Conservation (phyloP, 2,797 vertebrate species). For the Phoeniculus purpureus region DNA sequence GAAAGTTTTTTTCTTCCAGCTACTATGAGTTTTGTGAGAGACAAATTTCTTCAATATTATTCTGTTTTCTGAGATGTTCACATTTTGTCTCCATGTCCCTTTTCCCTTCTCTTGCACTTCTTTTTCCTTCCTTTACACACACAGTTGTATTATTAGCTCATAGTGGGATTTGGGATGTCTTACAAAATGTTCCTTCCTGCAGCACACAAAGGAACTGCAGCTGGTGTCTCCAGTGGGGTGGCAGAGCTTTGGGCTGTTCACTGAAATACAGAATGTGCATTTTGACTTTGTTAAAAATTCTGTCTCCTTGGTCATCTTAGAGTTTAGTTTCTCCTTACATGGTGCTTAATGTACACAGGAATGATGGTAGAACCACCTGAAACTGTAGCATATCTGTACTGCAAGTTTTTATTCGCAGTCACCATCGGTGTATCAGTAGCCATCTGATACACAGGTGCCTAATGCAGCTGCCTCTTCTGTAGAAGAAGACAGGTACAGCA, state of each 20-base stretch:
- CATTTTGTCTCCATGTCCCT: not conserved
- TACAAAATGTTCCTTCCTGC: not conserved
- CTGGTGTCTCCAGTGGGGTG: not conserved
- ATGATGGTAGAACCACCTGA: not conserved
- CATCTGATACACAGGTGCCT: not conserved
- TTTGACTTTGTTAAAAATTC: not conserved
- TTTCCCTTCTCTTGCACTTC: fast-evolving
- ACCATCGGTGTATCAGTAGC: not conserved
- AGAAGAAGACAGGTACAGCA: not conserved
- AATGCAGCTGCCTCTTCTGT: not conserved
- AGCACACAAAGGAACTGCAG: not conserved
- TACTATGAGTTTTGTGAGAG: not conserved
- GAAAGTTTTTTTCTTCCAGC: not conserved
- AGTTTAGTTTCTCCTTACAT: not conserved
- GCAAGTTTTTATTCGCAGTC: not conserved
- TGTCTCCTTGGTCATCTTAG: not conserved
- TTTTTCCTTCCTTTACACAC: not conserved
- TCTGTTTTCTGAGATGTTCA: not conserved
- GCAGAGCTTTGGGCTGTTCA: not conserved
- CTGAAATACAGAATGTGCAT: not conserved
- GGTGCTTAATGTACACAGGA: not conserved
- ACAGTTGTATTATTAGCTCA: not conserved
- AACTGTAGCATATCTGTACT: not conserved
- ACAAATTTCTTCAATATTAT: not conserved
- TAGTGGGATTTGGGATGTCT: not conserved